Evolutionary conservation across 2,888 invertebrate genomes (phyloP), one percentile per base, ranked within the genome.

Genomic region (Galeopsomyia nigrocyanea): DNA sequence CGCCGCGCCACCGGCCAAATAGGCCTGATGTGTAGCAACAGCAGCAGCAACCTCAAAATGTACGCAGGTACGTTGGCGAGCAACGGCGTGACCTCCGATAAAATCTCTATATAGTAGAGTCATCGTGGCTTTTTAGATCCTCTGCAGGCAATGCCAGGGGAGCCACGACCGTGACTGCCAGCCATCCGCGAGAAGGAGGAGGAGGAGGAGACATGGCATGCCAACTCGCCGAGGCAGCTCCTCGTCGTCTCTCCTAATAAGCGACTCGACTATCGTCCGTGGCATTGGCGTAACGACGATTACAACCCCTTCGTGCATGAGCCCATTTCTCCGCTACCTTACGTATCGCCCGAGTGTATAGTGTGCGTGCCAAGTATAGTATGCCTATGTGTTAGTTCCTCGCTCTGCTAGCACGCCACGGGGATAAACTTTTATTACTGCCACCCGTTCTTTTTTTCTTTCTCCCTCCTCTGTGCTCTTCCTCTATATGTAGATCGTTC

Each of bases 101-200:
- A 73, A 79, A 86, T 86, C 86, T 84, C 39, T 10, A 10, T 13
- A 10, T 78, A 80, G 83, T 78, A 76, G 75, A 75, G 78, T 39
- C 39, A 39, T 39, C 39, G 39, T 77, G 76, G 60, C 74, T 31
- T 47, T 22, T 19, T 47, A 16, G 55, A 53, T 60, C 61, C 71
- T 77, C 78, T 72, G 81, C 69, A 79, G 79, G 83, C 81, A 83
- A 84, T 79, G 81, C 81, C 82, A 46, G 81, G 10, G 13, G 55
- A 53, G 62, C 61, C 71, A 77, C 78, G 74, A 82, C 69, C 80
- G 79, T 83, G 81, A 83, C 84, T 80, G 81, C 81, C 82, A 51
- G 82, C 83, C 82, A 82, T 82, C 82, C 60, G 46, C 51, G 63
- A 51, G 22, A 63, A 67, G 63, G 57, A 50, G 57, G 62, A 68